Base-by-base conservation (phyloP, 2,888 invertebrate genomes). In the Enchytraeus crypticus region DNA sequence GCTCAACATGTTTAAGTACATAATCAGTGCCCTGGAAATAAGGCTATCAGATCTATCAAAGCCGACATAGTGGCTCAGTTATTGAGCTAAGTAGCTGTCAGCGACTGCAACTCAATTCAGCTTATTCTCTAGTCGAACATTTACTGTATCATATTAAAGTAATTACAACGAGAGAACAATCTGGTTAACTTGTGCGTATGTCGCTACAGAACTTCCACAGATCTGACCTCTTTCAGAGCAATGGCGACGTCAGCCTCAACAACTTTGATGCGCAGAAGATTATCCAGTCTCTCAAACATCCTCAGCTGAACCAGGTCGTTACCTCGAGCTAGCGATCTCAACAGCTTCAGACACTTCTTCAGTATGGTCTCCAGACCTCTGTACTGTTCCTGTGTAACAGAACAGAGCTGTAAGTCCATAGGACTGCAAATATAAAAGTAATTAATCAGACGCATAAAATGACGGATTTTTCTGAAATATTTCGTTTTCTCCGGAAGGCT, bases 281-380 rank as follows among this genome's bases (percentile, higher is more conserved):
- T 64, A 56, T 71, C 71, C 43, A 71, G 61, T 18, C 69, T 59
- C 59, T 71, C 70, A 57, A 71, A 71, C 67, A 71, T 66, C 23
- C 70, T 59, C 51, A 62, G 61, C 62, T 71, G 71, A 3, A 71
- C 71, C 18, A 64, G 64, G 32, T 68, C 69, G 55, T 71, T 71
- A 30, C 70, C 69, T n/a, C 64, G 57, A 1, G 71, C 69, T 32
- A 71, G 54, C 5, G 66, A 61, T 43, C 66, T 66, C 54, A 71
- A 62, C 49, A 70, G 60, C 30, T 66, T 62, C 30, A 71, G 60
- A 51, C 66, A 63, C 49, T 69, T 67, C 60, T 64, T 67, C 32
- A 71, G 53, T 21, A 71, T 69, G 34, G 63, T 64, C 58, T 68
- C 67, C 18, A 71, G 47, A 26, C 69, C 70, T 30, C 67, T 51